Evolutionary conservation across 2,888 invertebrate species (phyloP).

Genomic region (Saturnia pavonia): DNA sequence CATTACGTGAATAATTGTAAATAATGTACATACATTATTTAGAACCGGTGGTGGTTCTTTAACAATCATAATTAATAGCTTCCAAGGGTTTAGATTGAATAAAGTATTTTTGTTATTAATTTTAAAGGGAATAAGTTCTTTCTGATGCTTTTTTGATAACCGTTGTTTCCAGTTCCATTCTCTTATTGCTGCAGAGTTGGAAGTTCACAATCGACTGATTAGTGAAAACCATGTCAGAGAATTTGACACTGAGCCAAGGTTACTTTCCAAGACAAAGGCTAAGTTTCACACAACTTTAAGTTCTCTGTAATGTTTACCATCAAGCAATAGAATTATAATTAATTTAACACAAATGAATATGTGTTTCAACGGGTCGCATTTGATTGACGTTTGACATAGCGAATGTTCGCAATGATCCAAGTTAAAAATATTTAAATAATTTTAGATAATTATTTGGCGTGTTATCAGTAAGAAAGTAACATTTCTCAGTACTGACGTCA

Average conservation of each 20-base stretch:
- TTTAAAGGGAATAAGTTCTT: too few relatives aligned
- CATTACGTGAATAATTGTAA: too few relatives aligned
- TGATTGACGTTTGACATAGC: background rate
- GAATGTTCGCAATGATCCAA: background rate
- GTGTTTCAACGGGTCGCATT: background rate
- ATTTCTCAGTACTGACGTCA: conserved; percentile 35
- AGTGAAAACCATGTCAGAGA: too few relatives aligned
- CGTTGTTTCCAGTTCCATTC: background rate
- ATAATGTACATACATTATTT: too few relatives aligned
- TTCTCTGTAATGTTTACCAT: background rate
- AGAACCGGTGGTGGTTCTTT: too few relatives aligned
- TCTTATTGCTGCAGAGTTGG: background rate
- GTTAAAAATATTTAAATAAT: background rate
- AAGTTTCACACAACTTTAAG: background rate
- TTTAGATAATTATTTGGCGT: background rate
- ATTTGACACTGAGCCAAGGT: background rate
- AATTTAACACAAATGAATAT: background rate
- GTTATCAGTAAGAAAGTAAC: conserved; percentile 21
- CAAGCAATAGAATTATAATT: background rate
- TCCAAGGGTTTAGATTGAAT: too few relatives aligned
- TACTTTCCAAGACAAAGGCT: background rate
- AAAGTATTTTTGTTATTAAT: too few relatives aligned
- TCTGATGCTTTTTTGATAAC: too few relatives aligned
- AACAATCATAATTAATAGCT: too few relatives aligned
- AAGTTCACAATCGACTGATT: background rate